Evolutionary conservation across 1,140 invertebrate genomes (phyloP), one percentile per base, ranked within the genome.

Genomic region (Drosophila azteca): DNA sequence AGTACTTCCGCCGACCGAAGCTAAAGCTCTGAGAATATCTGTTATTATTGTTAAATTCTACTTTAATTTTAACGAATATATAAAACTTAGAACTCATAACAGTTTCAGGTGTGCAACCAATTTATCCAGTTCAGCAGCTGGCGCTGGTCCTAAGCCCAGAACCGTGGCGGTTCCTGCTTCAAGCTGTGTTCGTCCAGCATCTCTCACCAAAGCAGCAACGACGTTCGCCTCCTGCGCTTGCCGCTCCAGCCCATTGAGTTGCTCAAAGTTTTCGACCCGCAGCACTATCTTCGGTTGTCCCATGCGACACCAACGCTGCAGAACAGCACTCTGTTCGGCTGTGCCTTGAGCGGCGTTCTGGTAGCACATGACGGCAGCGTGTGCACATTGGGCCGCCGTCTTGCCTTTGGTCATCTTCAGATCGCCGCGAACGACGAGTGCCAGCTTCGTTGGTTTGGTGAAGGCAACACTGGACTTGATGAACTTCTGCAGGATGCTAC

Each of bases 371-470:
- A 95, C 88, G 45, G 96, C 95, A 22, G 96, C 96, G 92, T 97
- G 96, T 29, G 95, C 94, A 92, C 95, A 97, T 91, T 97, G 96
- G 15, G 96, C 94, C n/a, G 95, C 96, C 48, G 94, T 93, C 93
- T 97, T 97, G 8, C 96, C 97, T 92, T 94, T 95, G 13, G 94
- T 94, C 96, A 97, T 97, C 59, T 94, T 93, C 8, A 97, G 91
- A 92, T 97, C 96, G 43, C 93, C 94, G 49, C 96, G 92, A 0
- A 97, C 95, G 22, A 97, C 93, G 45, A 97, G 88, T 0, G 96
- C 95, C 93, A 97, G 93, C 93, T 96, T 97, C 49, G 91, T 90
- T 41, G 64, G 64, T 15, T 53, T 65, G 48, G 24, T 44, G 17
- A 54, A 26, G 64, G 35, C 24, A 44, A 50, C 17, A 59, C 65